phyloP scores from a whole-genome alignment of 2,888 invertebrate genomes.

The Sepioteuthis lessoniana region DNA sequence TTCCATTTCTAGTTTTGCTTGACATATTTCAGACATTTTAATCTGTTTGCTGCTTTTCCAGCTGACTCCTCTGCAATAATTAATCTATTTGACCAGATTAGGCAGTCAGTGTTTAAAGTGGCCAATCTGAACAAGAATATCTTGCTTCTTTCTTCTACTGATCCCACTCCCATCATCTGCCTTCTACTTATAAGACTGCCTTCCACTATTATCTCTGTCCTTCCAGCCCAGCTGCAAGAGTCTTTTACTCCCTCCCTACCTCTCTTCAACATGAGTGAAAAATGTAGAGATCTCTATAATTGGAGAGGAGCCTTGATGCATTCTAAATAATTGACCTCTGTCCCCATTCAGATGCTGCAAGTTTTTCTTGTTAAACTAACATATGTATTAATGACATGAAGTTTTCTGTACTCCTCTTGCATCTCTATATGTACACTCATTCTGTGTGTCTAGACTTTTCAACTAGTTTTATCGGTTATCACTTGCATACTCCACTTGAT shows the following conservation, averaged over 20 bases:
- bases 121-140: not conserved
- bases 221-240: not conserved
- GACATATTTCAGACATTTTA: not conserved
- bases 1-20: not conserved
- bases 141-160: not conserved
- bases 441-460: constrained; percentile 1
- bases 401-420: not conserved
- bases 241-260: not conserved
- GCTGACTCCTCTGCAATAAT: not conserved
- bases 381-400: not conserved
- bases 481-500: constrained; percentile 33
- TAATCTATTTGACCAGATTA: constrained; percentile 7
- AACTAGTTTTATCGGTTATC: not conserved
- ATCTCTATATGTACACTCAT: not conserved
- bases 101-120: not conserved
- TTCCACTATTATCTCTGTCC: not conserved
- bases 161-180: not conserved
- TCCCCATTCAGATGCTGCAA: not conserved
- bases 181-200: not conserved
- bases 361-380: not conserved
- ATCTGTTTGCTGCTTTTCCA: not conserved
- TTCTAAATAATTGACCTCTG: constrained; percentile 1
- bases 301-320: not conserved
- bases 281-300: not conserved
- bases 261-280: not conserved